Evolutionary conservation across 2,797 vertebrate species (phyloP).

Genomic region (Manis javanica): DNA sequence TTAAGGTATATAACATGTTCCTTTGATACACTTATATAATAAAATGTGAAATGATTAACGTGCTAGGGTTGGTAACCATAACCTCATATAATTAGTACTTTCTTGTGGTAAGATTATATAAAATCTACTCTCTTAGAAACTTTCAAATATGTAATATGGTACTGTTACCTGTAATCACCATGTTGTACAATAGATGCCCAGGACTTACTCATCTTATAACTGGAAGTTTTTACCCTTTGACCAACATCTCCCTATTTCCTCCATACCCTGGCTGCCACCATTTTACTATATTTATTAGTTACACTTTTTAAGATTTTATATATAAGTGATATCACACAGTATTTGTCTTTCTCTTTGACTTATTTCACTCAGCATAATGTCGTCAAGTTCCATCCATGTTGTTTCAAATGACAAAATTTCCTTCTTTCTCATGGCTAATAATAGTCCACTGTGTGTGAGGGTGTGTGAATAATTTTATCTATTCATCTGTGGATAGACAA

Average conservation of each 20-base stretch:
- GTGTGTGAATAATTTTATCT: background rate
- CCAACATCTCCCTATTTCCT: background rate
- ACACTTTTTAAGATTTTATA: background rate
- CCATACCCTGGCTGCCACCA: background rate
- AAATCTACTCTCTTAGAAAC: background rate
- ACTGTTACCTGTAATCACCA: background rate
- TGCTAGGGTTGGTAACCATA: background rate
- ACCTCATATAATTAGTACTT: background rate
- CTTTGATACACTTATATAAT: background rate
- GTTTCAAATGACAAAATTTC: background rate
- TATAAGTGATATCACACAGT: background rate
- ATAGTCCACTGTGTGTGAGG: background rate
- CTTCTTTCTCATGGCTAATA: background rate
- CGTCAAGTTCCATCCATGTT: background rate
- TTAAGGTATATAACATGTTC: background rate
- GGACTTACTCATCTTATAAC: background rate
- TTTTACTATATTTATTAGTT: background rate
- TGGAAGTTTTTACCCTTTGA: background rate
- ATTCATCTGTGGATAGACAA: background rate
- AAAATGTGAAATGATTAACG: background rate
- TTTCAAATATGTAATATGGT: background rate
- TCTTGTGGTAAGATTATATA: background rate
- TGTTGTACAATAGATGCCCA: background rate
- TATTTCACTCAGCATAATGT: background rate
- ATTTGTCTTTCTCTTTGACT: background rate